Conservation (phyloP, 30 jellyfish, hydroid and myxozoan species). For the Pelagia noctiluca region DNA sequence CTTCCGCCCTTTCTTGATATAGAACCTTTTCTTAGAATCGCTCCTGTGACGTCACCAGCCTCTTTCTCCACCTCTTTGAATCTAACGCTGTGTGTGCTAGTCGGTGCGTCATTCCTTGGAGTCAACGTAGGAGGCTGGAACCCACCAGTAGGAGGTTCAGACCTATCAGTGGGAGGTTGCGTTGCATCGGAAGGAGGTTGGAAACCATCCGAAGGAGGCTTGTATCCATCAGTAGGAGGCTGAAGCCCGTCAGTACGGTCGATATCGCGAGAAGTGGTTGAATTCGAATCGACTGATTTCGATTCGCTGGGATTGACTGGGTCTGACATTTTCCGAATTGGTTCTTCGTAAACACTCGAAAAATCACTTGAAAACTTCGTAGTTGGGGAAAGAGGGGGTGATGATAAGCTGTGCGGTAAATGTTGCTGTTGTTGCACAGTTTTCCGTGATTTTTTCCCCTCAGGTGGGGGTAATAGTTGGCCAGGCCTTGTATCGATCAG, state of each 20-base stretch:
- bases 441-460: constrained; percentile 56
- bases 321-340: not conserved
- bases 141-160: constrained; percentile 38
- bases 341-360: not conserved
- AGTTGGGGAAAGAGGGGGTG: constrained; percentile 71
- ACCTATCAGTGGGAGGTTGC: constrained; percentile 34
- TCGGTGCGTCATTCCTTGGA: not conserved
- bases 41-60: not conserved
- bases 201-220: too few species aligned
- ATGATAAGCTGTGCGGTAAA: constrained; percentile 16
- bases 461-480: constrained; percentile 98
- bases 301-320: constrained; percentile 12
- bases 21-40: constrained; percentile 38
- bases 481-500: constrained; percentile 96
- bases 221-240: too few species aligned
- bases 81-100: too few species aligned
- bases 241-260: constrained; percentile 1
- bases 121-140: not conserved
- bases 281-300: constrained; percentile 13
- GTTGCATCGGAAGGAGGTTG: too few species aligned
- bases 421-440: constrained; percentile 64
- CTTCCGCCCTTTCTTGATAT: constrained; percentile 64
- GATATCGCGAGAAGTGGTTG: not conserved
- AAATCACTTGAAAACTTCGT: constrained; percentile 37
- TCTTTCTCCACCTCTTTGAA: not conserved